These are phyloP conservation scores for Bimastos eiseni DNA, from an alignment of 2,888 invertebrate species.

Conservation along the genomic window DNA sequence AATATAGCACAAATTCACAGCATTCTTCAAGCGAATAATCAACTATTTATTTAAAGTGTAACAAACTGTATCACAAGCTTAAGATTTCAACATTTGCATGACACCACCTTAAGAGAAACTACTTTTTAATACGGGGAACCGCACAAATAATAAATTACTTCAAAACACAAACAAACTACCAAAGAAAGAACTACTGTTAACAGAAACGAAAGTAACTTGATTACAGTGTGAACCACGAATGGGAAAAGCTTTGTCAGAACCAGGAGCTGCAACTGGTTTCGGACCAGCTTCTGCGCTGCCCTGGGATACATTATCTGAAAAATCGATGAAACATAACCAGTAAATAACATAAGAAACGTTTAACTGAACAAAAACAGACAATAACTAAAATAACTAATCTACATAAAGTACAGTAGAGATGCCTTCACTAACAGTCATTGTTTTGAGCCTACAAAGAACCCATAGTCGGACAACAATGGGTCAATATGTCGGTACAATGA, in stretches of 20 bases:
- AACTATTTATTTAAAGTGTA: too few relatives aligned
- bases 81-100: background rate
- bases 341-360: background rate
- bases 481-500: background rate
- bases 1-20: background rate
- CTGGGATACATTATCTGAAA: constrained; percentile 20
- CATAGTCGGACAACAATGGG: background rate
- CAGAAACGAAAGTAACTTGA: background rate
- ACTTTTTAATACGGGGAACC: background rate
- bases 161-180: background rate
- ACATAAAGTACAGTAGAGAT: background rate
- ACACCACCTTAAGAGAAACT: background rate
- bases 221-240: constrained; percentile 25
- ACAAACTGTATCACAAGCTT: too few relatives aligned
- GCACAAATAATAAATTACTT: background rate
- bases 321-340: background rate
- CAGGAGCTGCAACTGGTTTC: background rate
- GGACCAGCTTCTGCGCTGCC: background rate
- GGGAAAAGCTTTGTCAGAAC: background rate
- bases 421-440: background rate
- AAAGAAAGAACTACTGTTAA: background rate
- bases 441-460: background rate
- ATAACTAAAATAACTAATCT: background rate
- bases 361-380: background rate
- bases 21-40: too few relatives aligned